phyloP scores from a whole-genome alignment of 2,797 vertebrate genomes.

The Tarsius wallacei region DNA sequence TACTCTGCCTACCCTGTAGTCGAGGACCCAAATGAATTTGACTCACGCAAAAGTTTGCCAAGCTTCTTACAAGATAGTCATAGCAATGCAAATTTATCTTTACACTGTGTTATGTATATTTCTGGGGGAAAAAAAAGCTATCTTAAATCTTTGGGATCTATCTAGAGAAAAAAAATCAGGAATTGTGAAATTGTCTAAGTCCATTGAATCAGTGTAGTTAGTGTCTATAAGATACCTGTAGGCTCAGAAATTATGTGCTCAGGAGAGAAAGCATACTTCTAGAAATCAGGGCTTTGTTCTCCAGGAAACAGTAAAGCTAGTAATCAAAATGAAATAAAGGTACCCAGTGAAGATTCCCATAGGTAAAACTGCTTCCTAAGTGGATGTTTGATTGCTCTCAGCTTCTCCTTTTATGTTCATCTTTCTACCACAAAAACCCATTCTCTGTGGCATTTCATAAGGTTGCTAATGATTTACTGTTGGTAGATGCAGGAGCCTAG shows the following conservation, averaged over 20 bases:
- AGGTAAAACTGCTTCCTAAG: conserved; percentile 73
- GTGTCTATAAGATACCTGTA: conserved; percentile 66
- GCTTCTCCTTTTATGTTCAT: conserved; percentile 65
- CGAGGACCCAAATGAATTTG: neutral
- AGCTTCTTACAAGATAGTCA: neutral
- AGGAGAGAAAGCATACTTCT: conserved; percentile 69
- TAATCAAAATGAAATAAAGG: conserved; percentile 84
- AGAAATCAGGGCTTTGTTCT: conserved; percentile 76
- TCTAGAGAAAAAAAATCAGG: neutral
- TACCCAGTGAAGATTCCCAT: conserved; percentile 68
- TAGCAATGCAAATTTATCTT: conserved; percentile 54
- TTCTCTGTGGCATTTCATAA: conserved; percentile 73
- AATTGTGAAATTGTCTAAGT: conserved; percentile 63
- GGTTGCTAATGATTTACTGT: conserved; percentile 75
- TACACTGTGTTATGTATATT: neutral
- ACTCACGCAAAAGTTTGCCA: conserved; percentile 3
- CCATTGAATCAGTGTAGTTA: conserved; percentile 74
- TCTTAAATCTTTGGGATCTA: conserved; percentile 41
- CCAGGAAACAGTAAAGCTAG: conserved; percentile 76
- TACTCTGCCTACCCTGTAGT: neutral
- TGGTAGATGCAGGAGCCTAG: conserved; percentile 23
- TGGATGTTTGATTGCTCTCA: conserved; percentile 77
- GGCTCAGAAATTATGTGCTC: conserved; percentile 74
- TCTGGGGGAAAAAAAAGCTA: neutral
- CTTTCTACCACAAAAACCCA: conserved; percentile 70